Conservation (phyloP, 1,140 invertebrate species). For the Bombus huntii region DNA sequence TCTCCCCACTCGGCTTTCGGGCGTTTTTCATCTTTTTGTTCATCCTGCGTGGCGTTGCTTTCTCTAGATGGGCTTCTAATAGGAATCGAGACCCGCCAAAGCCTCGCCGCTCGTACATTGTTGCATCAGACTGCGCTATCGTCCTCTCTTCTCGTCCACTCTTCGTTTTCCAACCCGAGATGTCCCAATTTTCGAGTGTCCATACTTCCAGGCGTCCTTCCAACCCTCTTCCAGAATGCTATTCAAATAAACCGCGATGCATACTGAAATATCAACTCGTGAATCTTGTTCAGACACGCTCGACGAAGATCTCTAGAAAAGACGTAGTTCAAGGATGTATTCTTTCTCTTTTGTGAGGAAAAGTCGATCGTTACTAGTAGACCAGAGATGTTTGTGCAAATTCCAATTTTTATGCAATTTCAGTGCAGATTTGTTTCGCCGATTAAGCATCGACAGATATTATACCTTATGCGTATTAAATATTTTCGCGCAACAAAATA, state of each 20-base stretch:
- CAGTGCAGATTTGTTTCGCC: too few species aligned
- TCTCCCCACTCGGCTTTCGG: conserved; percentile 28
- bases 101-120: conserved; percentile 30
- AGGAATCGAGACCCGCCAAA: conserved; percentile 64
- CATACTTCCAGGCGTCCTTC: too few species aligned
- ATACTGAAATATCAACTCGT: not conserved
- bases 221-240: not conserved
- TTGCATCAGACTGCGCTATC: conserved; percentile 16
- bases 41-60: conserved; percentile 63
- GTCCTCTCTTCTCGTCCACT: conserved; percentile 2
- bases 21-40: conserved; percentile 53
- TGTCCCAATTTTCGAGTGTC: not conserved
- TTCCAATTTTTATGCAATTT: too few species aligned
- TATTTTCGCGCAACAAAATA: too few species aligned
- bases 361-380: not conserved
- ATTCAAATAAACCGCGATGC: not conserved
- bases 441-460: too few species aligned
- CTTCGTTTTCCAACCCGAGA: not conserved
- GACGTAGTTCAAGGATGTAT: not conserved
- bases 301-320: not conserved
- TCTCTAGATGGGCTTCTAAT: conserved; percentile 69
- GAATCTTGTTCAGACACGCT: not conserved
- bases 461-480: too few species aligned
- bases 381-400: too few species aligned
- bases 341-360: not conserved